These are phyloP conservation scores for Papilio polyxenes DNA, from an alignment of 1,140 invertebrate genomes.

Conservation along the genomic window DNA sequence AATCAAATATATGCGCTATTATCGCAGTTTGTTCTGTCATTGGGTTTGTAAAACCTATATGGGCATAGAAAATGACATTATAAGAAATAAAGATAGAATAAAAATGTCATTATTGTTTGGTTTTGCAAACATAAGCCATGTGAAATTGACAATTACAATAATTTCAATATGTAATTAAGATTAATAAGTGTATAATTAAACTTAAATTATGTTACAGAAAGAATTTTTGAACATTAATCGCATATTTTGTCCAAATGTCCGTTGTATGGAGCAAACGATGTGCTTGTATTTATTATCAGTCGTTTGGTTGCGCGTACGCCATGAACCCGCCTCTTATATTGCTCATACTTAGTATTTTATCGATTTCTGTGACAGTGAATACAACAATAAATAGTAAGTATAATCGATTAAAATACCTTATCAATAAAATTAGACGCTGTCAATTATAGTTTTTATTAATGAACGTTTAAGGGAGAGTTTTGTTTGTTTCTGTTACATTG, in stretches of 20 bases:
- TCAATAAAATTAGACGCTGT: not conserved
- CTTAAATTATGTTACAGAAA: not conserved
- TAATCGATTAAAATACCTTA: slow-evolving; percentile 34
- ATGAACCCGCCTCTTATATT: slow-evolving; percentile 44
- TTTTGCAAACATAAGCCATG: too few species aligned
- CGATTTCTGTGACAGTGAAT: slow-evolving; percentile 38
- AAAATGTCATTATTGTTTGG: too few species aligned
- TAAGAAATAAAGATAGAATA: too few species aligned
- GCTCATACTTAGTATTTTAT: slow-evolving; percentile 33
- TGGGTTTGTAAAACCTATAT: too few species aligned
- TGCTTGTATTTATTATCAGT: slow-evolving; percentile 22
- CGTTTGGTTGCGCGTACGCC: not conserved
- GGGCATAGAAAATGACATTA: too few species aligned
- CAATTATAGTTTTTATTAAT: not conserved
- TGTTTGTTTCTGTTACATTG: slow-evolving; percentile 1
- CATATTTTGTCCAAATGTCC: slow-evolving; percentile 23
- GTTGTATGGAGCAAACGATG: not conserved
- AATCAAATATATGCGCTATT: too few species aligned
- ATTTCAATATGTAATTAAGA: not conserved
- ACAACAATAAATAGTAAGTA: slow-evolving; percentile 39
- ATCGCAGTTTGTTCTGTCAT: too few species aligned
- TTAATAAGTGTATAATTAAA: not conserved
- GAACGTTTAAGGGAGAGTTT: not conserved
- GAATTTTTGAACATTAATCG: slow-evolving; percentile 18
- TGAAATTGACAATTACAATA: not conserved